Base-by-base conservation (phyloP, 2,113 vertebrate species). In the Pipa parva region DNA sequence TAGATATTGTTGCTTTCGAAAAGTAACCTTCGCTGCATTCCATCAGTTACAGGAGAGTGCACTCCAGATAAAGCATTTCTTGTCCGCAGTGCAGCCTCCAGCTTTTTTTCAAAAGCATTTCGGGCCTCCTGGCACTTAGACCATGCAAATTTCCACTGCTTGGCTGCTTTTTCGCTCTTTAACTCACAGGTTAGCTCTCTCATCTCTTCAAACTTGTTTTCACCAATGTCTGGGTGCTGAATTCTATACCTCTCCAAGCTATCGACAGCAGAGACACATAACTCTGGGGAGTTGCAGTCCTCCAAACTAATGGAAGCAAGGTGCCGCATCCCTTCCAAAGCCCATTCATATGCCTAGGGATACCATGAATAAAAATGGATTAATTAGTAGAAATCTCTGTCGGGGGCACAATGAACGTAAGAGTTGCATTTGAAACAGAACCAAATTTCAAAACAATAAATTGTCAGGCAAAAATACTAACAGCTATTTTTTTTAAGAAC, bases 121-220 rank as follows among this genome's bases (percentile, higher is more conserved):
- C 85, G 89, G 46, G 89, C 91, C 72, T 93, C 91, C 78, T 95
- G 91, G 72, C 89, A 95, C 70, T 79, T 87, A 12, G 88, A 84
- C 91, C 92, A 92, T 1, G 90, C 87, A 2, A 87, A 82, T 56
- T 84, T 89, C 85, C 93, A 95, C 61, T 91, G 89, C 61, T 90
- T 88, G 58, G 90, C 83, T 3, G 87, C 88, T 29, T 77, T 76
- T 5, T 90, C 87, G 3, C 80, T 92, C 24, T 84, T 85, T 63
- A 94, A 73, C 57, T 87, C 87, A 0, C 81, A 82, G 8, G 92
- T 92, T 70, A 92, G 78, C 45, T 87, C 88, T 77, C 88, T 89
- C 91, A 93, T 93, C 78, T 91, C 91, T 71, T 85, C 85, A 79
- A 95, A 94, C 0, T 82, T 81, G 15, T 78, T 55, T 2, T 85